These are phyloP conservation scores for Ifrita kowaldi DNA, from an alignment of 2,113 vertebrate species.

Conservation along the genomic window DNA sequence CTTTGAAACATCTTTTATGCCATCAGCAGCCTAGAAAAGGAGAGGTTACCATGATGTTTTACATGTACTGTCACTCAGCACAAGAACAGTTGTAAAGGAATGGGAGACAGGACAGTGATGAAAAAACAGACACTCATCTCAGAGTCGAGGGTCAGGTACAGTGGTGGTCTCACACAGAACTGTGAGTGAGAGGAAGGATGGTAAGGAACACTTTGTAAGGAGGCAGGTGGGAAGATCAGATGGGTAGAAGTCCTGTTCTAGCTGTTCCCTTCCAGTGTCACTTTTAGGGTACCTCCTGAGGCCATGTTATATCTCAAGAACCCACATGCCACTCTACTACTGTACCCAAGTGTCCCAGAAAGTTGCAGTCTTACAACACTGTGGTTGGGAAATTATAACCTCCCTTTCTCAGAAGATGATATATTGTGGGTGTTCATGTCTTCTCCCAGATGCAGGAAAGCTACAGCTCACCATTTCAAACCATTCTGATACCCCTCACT, in stretches of 20 bases:
- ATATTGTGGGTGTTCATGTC: neutral
- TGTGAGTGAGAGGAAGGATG: neutral
- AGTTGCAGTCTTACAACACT: neutral
- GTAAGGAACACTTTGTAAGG: neutral
- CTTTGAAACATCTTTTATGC: neutral
- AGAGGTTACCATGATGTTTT: neutral
- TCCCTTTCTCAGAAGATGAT: neutral
- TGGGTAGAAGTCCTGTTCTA: neutral
- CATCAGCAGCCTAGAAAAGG: neutral
- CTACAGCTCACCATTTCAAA: neutral
- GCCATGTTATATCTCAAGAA: neutral
- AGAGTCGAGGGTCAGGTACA: neutral
- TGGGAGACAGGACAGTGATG: neutral
- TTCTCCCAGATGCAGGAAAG: neutral
- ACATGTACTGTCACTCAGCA: neutral
- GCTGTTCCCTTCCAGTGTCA: neutral
- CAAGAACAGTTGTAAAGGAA: neutral
- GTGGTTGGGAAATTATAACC: neutral
- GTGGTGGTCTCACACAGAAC: neutral
- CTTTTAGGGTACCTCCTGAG: neutral
- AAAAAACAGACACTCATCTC: neutral
- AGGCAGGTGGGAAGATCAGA: neutral
- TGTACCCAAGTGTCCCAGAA: neutral
- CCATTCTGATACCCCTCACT: neutral
- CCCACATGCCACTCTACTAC: neutral